Evolutionary conservation across 2,888 invertebrate genomes (phyloP).

Genomic region (Cancer borealis): DNA sequence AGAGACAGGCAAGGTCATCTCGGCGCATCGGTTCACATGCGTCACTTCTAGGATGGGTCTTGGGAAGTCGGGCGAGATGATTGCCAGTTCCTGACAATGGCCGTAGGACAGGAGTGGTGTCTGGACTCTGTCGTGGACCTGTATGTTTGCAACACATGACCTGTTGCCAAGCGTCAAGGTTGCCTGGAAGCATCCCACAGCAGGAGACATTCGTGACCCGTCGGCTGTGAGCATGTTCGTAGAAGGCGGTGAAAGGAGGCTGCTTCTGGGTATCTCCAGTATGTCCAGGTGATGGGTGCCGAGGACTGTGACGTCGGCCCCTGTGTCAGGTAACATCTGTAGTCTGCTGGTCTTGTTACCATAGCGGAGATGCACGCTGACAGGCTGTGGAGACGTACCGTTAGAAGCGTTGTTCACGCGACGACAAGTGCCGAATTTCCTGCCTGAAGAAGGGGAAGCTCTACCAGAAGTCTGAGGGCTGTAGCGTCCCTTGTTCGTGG

Average conservation of each 20-base stretch:
- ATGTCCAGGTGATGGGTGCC: not conserved
- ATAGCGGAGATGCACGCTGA: not conserved
- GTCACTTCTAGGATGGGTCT: not conserved
- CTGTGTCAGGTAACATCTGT: conserved; percentile 19
- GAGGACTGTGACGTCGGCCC: not conserved
- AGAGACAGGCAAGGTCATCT: too few species aligned
- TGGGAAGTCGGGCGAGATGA: not conserved
- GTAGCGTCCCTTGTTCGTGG: not conserved
- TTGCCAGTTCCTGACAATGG: not conserved
- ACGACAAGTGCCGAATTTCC: not conserved
- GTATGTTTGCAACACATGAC: not conserved
- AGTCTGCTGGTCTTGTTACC: too few species aligned
- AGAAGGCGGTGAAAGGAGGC: not conserved
- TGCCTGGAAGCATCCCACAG: not conserved
- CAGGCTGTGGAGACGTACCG: not conserved
- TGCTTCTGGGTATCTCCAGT: not conserved
- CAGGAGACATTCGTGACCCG: not conserved
- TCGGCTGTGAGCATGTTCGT: not conserved
- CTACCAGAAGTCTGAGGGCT: too few species aligned
- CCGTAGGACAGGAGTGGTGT: too few species aligned
- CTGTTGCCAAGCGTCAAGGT: too few species aligned
- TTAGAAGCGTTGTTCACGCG: not conserved
- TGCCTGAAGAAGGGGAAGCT: too few species aligned
- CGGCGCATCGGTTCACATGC: not conserved
- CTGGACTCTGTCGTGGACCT: too few species aligned